phyloP scores from a whole-genome alignment of 2,888 invertebrate species.

The Sphaerophoria taeniata region DNA sequence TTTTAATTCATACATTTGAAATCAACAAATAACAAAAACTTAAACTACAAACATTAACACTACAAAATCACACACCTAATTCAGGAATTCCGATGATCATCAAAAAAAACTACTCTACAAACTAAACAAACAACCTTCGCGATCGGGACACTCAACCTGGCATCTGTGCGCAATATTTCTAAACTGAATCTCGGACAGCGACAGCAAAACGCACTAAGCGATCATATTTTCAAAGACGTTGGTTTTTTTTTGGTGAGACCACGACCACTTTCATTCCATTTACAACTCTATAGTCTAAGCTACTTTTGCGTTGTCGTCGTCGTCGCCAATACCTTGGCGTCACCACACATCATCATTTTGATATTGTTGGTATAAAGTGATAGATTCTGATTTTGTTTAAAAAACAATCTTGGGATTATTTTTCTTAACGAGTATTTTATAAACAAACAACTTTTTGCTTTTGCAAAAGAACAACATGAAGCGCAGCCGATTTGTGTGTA shows the following conservation, averaged over 20 bases:
- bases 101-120: neutral
- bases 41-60: neutral
- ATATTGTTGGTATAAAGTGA: conserved; percentile 33
- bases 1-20: neutral
- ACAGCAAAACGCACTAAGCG: conserved; percentile 58
- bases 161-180: conserved; percentile 64
- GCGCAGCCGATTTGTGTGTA: neutral
- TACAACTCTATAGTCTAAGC: conserved; percentile 26
- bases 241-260: conserved; percentile 55
- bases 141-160: conserved; percentile 31
- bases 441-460: conserved; percentile 10
- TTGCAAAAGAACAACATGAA: neutral
- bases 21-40: neutral
- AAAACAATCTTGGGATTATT: neutral
- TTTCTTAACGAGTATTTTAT: neutral
- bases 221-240: conserved; percentile 46
- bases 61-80: conserved; percentile 50
- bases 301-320: neutral
- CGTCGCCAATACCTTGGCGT: neutral
- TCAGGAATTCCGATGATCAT: conserved; percentile 43
- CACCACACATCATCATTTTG: conserved; percentile 4
- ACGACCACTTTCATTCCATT: conserved; percentile 59
- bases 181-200: conserved; percentile 54
- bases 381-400: conserved; percentile 25
- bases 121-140: conserved; percentile 26